A percentile compares a stretch with the other conserved stretches of the same genome.
Conservation (phyloP, 2,888 invertebrate species). For the Achlya flavicornis region DNA sequence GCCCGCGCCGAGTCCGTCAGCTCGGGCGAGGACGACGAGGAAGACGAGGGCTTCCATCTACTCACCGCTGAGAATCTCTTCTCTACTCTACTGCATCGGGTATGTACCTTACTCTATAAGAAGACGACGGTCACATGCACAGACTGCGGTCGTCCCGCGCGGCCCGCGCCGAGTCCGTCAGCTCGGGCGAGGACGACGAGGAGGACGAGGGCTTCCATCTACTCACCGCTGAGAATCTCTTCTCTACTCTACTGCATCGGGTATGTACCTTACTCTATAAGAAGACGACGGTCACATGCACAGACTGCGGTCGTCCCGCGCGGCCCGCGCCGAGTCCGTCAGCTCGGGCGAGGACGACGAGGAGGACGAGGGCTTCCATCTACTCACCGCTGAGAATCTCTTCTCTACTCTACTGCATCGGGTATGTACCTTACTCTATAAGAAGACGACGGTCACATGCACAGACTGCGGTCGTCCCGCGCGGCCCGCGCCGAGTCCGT, state of each 20-base stretch:
- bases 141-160: slow-evolving; percentile 87
- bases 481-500: slow-evolving; percentile 91
- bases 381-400: slow-evolving; percentile 94
- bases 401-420: slow-evolving; percentile 94
- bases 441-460: slow-evolving; percentile 87
- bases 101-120: slow-evolving; percentile 66
- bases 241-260: slow-evolving; percentile 92
- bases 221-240: slow-evolving; percentile 94
- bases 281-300: slow-evolving; percentile 88
- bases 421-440: slow-evolving; percentile 72
- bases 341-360: slow-evolving; percentile 95
- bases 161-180: slow-evolving; percentile 91
- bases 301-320: slow-evolving; percentile 87
- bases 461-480: slow-evolving; percentile 87
- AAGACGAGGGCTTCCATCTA: slow-evolving; percentile 95
- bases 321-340: slow-evolving; percentile 91
- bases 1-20: slow-evolving; percentile 93
- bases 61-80: slow-evolving; percentile 96
- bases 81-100: slow-evolving; percentile 92
- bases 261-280: slow-evolving; percentile 70
- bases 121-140: slow-evolving; percentile 87
- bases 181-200: slow-evolving; percentile 94
- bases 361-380: slow-evolving; percentile 95
- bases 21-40: slow-evolving; percentile 93
- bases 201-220: slow-evolving; percentile 96